A percentile compares a stretch with the other conserved stretches of the same genome.
Evolutionary conservation across 2,888 invertebrate genomes (phyloP).

Genomic region (Apeira syringaria): DNA sequence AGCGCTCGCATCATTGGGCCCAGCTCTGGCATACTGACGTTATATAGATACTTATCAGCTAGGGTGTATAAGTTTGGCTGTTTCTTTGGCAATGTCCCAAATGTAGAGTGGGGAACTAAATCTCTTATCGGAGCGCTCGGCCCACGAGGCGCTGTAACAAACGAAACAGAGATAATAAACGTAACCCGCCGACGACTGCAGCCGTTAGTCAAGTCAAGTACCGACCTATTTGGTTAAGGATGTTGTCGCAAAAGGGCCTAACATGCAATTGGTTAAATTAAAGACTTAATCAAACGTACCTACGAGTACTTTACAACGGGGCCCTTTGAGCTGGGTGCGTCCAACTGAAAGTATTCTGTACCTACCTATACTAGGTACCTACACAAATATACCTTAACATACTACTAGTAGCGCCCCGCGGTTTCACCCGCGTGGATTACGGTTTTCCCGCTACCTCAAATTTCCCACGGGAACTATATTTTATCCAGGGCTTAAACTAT

Average conservation of each 20-base stretch:
- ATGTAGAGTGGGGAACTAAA: conserved; percentile 15
- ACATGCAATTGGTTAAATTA: conserved; percentile 32
- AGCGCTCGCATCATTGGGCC: conserved; percentile 78
- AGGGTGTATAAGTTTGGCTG: conserved; percentile 33
- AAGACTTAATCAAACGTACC: conserved; percentile 22
- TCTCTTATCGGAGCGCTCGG: conserved; percentile 26
- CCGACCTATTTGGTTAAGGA: conserved; percentile 7
- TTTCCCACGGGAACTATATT: too few species aligned
- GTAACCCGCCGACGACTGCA: not conserved
- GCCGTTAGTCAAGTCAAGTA: not conserved
- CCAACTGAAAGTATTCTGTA: conserved; percentile 7
- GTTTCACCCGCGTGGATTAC: too few species aligned
- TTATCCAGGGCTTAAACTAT: too few species aligned
- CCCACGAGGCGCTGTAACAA: conserved; percentile 30
- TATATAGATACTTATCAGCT: conserved; percentile 26
- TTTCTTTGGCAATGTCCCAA: conserved; percentile 33
- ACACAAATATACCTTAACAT: too few species aligned
- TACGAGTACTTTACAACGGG: conserved; percentile 8
- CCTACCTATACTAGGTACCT: too few species aligned
- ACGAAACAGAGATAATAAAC: conserved; percentile 6
- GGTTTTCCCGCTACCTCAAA: too few species aligned
- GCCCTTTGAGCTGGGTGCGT: conserved; percentile 25
- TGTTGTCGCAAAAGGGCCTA: conserved; percentile 1
- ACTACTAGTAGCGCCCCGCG: too few species aligned
- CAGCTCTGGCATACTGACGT: conserved; percentile 71